These are phyloP conservation scores for Palythoa grandiflora DNA, from an alignment of 92 coral and sea anemone species.

Conservation along the genomic window DNA sequence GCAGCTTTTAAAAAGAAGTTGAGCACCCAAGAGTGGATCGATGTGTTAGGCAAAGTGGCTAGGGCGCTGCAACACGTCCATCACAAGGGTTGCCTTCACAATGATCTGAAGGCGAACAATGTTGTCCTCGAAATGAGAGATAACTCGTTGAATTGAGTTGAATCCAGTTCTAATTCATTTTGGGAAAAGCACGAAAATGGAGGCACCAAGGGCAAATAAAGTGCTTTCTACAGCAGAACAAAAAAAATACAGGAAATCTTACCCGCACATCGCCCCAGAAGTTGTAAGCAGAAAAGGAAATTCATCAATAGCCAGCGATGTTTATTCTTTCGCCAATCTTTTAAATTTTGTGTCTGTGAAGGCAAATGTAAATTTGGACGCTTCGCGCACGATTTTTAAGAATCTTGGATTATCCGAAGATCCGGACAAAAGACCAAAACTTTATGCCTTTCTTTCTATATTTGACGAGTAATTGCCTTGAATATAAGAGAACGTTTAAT, in stretches of 20 bases:
- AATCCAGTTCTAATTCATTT: conserved; percentile 35
- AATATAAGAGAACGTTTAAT: background rate
- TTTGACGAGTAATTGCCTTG: background rate
- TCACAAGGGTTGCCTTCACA: conserved; percentile 17
- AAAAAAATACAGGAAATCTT: background rate
- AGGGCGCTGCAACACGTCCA: conserved; percentile 28
- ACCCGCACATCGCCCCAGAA: conserved; percentile 55
- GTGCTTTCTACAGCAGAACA: background rate
- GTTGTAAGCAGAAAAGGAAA: conserved; percentile 6
- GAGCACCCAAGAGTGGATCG: conserved; percentile 33
- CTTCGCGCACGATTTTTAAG: background rate
- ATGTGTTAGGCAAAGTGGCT: conserved; percentile 22
- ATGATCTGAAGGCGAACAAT: conserved; percentile 43
- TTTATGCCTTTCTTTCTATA: background rate
- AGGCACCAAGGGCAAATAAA: background rate
- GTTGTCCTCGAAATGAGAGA: conserved; percentile 20
- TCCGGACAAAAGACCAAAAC: background rate
- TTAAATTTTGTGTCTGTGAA: conserved; percentile 3
- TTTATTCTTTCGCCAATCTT: conserved; percentile 38
- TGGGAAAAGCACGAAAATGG: conserved; percentile 20
- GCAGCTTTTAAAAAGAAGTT: background rate
- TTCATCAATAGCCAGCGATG: conserved; percentile 15
- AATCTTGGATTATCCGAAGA: background rate
- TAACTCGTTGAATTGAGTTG: background rate
- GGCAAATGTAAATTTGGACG: background rate